Percentiles rank a stretch among this genome's conserved stretches.
Evolutionary conservation across 2,113 vertebrate species (phyloP).

Genomic region (Oxyruncus cristatus): DNA sequence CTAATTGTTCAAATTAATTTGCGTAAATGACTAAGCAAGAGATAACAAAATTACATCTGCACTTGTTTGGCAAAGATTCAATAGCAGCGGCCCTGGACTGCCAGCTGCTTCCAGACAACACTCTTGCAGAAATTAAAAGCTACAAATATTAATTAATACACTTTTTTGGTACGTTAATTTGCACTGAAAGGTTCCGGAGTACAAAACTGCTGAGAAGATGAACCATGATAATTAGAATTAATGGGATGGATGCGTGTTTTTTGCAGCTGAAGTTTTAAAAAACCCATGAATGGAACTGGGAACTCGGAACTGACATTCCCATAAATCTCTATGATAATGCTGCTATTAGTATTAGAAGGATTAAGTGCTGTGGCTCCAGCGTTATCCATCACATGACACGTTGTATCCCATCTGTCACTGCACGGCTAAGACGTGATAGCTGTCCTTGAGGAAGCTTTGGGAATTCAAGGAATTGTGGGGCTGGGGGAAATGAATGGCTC

Average conservation of each 20-base stretch:
- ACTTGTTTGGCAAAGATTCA: conserved; percentile 95
- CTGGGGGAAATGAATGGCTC: conserved; percentile 74
- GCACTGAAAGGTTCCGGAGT: conserved; percentile 88
- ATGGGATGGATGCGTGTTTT: conserved; percentile 87
- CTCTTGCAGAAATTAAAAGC: conserved; percentile 94
- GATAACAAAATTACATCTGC: conserved; percentile 99
- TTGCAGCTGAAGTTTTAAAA: conserved; percentile 85
- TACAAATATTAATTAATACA: conserved; percentile 98
- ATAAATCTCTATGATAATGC: conserved; percentile 92
- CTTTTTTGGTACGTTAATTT: conserved; percentile 94
- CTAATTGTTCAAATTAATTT: conserved; percentile 99
- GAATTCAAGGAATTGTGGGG: conserved; percentile 77
- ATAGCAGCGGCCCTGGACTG: conserved; percentile 84
- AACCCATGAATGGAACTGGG: conserved; percentile 81
- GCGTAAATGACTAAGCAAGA: conserved; percentile 96
- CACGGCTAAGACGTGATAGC: conserved; percentile 71
- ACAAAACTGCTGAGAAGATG: conserved; percentile 85
- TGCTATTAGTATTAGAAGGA: conserved; percentile 86
- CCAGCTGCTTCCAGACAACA: conserved; percentile 93
- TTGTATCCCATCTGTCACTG: conserved; percentile 81
- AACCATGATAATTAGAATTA: conserved; percentile 92
- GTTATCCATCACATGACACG: conserved; percentile 85
- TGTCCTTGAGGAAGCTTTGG: conserved; percentile 79
- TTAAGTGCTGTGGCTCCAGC: conserved; percentile 80
- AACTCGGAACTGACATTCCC: conserved; percentile 88